phyloP scores from a whole-genome alignment of 1,140 invertebrate genomes.

The Venturia canescens region DNA sequence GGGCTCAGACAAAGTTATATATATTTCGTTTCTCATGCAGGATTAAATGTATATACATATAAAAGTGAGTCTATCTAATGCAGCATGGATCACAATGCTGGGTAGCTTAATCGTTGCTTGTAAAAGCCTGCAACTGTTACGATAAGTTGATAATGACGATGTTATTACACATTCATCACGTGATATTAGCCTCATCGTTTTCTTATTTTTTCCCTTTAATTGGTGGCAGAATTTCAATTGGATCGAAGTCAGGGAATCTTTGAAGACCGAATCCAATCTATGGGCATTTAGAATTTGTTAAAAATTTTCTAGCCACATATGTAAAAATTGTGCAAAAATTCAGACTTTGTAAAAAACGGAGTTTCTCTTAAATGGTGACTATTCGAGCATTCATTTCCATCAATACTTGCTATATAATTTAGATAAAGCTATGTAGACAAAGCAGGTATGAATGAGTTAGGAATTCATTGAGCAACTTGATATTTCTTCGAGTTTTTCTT shows the following conservation, averaged over 20 bases:
- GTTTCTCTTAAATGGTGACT: too few relatives aligned
- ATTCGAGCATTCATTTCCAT: too few relatives aligned
- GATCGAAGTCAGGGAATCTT: conserved; percentile 35
- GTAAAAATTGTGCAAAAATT: too few relatives aligned
- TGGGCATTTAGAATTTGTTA: background rate
- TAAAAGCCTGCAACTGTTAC: background rate
- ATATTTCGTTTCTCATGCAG: background rate
- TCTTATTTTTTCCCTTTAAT: conserved; percentile 24
- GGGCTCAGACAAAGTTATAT: conserved; percentile 49
- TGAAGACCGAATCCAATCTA: conserved; percentile 33
- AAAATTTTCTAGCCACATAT: too few relatives aligned
- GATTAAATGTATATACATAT: background rate
- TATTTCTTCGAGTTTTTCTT: too few relatives aligned
- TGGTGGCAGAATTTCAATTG: conserved; percentile 7
- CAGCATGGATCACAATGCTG: background rate
- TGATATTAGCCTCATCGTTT: background rate
- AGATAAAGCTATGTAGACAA: too few relatives aligned
- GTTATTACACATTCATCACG: background rate
- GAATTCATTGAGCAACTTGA: too few relatives aligned
- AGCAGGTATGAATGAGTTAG: too few relatives aligned
- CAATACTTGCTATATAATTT: too few relatives aligned
- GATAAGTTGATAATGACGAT: background rate
- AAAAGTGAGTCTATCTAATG: background rate
- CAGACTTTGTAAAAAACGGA: too few relatives aligned
- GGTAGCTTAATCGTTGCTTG: conserved; percentile 7